Evolutionary conservation across 2,113 vertebrate genomes (phyloP).

Genomic region (Craseonycteris thonglongyai): DNA sequence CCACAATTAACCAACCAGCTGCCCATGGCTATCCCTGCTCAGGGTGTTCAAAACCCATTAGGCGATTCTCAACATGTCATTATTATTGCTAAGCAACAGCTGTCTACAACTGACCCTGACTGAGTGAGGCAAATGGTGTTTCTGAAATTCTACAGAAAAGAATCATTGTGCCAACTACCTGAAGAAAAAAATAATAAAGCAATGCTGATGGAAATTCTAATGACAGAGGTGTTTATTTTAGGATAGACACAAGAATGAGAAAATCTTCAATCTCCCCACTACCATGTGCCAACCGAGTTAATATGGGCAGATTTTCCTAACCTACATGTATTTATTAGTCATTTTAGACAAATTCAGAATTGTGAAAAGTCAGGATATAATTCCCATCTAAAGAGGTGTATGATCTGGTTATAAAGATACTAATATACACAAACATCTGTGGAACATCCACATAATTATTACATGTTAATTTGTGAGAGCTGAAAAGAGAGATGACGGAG

Average conservation of each 20-base stretch:
- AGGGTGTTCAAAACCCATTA: constrained; percentile 6
- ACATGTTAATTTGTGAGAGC: not conserved
- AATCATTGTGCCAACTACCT: not conserved
- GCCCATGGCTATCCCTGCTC: constrained; percentile 41
- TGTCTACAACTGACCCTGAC: constrained; percentile 31
- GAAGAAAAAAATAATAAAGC: not conserved
- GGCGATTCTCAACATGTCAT: constrained; percentile 39
- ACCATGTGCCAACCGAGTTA: not conserved
- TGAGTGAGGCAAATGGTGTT: constrained; percentile 29
- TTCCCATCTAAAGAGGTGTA: not conserved
- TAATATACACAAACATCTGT: not conserved
- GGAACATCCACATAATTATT: not conserved
- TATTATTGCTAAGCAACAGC: constrained; percentile 67
- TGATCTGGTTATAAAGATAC: not conserved
- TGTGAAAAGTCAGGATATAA: not conserved
- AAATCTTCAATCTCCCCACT: not conserved
- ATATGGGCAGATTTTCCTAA: not conserved
- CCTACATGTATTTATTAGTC: not conserved
- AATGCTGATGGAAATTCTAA: not conserved
- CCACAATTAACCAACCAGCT: constrained; percentile 59
- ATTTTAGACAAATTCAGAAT: not conserved
- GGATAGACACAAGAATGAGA: not conserved
- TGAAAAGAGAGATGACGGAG: not conserved
- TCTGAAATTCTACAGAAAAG: constrained; percentile 36
- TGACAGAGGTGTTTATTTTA: not conserved